Base-by-base conservation (phyloP, 2,113 vertebrate genomes). In the Otis tarda region DNA sequence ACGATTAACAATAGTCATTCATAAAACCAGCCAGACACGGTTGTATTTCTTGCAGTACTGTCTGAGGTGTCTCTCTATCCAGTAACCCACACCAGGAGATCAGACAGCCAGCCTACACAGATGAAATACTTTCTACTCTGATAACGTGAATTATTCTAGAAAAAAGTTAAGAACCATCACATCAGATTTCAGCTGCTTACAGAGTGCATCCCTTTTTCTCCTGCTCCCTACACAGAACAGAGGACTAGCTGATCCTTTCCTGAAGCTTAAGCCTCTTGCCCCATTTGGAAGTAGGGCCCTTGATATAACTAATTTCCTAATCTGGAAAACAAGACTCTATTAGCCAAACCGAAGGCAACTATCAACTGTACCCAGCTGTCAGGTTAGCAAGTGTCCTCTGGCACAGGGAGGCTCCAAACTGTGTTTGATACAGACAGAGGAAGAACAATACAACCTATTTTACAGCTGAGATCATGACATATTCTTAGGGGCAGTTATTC, bases 361-460 rank as follows among this genome's bases (percentile, higher is more conserved):
- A 45, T 70, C 75, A 70, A 49, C 37, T 0, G 0, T 49, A 77
- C 65, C 56, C 91, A 87, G 81, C 78, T 90, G 92, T 68, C 90
- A 92, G 73, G 64, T 56, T 95, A 91, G 80, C 91, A 89, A 87
- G 43, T 33, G 47, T 74, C 64, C 71, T 75, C 57, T 22, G 0
- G 83, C 89, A 87, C 4, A 67, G 23, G n/a, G 37, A 89, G 56
- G 52, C 50, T 91, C 59, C 60, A 70, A 93, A 74, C 14, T 8
- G 11, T 15, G 33, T 64, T 43, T 0, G 1, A 64, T 57, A 87
- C 1, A 83, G 76, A 83, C 76, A 89, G 64, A 78, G 43, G 56
- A 87, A 90, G 88, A 95, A 83, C 80, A 93, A 77, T 83, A 49
- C 37, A 80, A 74, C 64, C 79, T 81, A 27, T 81, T 95, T 94